phyloP scores from a whole-genome alignment of 2,113 vertebrate genomes.

The Noctilio leporinus region DNA sequence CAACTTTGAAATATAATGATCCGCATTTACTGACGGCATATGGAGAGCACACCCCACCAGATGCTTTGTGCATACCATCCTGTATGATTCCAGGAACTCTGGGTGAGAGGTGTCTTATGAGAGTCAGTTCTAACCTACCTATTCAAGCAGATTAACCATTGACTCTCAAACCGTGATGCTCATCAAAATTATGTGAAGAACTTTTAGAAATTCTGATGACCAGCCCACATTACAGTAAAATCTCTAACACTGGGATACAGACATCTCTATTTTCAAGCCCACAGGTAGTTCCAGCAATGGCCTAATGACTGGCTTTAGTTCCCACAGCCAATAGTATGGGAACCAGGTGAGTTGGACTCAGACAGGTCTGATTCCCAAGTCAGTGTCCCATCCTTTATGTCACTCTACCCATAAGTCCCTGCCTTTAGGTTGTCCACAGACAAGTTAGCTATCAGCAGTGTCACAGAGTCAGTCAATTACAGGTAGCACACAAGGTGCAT shows the following conservation, averaged over 20 bases:
- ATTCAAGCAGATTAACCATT: not conserved
- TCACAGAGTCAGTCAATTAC: not conserved
- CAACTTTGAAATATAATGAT: not conserved
- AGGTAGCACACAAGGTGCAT: fast-evolving
- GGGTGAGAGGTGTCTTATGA: not conserved
- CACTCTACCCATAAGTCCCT: not conserved
- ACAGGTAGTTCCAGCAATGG: not conserved
- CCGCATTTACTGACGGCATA: not conserved
- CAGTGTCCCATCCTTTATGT: not conserved
- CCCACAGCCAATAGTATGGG: fast-evolving
- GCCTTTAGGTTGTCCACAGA: not conserved
- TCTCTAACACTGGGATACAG: not conserved
- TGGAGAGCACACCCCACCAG: not conserved
- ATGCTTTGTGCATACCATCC: not conserved
- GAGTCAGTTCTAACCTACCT: not conserved
- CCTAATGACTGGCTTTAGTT: not conserved
- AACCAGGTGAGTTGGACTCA: not conserved
- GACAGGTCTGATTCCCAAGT: not conserved
- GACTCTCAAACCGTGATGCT: not conserved
- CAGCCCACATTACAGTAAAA: not conserved
- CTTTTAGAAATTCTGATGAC: not conserved
- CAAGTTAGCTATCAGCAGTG: not conserved
- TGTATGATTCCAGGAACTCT: not conserved
- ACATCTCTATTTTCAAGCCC: not conserved
- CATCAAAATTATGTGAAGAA: not conserved